Base-by-base conservation (phyloP, 2,888 invertebrate genomes). In the Leucozona laternaria region DNA sequence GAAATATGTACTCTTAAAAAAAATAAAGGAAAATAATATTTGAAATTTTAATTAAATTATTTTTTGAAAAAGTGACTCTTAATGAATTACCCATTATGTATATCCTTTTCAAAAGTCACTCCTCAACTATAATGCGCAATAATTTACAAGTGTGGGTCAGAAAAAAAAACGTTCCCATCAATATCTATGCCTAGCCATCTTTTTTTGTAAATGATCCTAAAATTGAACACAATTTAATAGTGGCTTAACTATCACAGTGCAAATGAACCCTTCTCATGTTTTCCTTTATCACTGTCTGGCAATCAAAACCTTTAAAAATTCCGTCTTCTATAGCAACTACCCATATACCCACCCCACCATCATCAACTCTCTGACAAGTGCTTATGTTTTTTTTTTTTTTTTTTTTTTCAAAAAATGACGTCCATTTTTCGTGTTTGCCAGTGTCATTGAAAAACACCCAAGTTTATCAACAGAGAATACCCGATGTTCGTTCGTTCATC, bases 181-280 rank as follows among this genome's bases (percentile, higher is more conserved):
- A 48, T 48, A 8, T 40, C n/a, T 13, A 11, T 37, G 13, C 37
- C 40, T 50, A 6, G 7, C 31, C 28, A 34, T 34, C 34, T 48
- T 34, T 48, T 25, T 55, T 22, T 11, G 28, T 40, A 78, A 82
- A 86, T 79, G 66, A 86, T 75, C 82, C 86, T 78, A 79, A 78
- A 86, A 79, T 79, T 75, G 86, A 86, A 71, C 71, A 79, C 85
- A 81, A 85, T 85, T 85, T 81, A 80, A 80, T 80, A 85, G 45
- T 80, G 66, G 71, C 72, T 85, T 80, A 60, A 79, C 73, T 64
- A 71, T 82, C 62, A 55, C 57, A 71, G 71, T 68, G 73, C 82
- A 82, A 86, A 86, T 79, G 71, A 82, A 82, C 86, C 86, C 86
- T 86, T 86, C 71, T 71, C 86, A 75, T 86, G 86, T 78, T 71